Percentiles rank a stretch among this genome's conserved stretches.
Conservation (phyloP, 2,888 invertebrate species). For the Rhynchonema sp. region DNA sequence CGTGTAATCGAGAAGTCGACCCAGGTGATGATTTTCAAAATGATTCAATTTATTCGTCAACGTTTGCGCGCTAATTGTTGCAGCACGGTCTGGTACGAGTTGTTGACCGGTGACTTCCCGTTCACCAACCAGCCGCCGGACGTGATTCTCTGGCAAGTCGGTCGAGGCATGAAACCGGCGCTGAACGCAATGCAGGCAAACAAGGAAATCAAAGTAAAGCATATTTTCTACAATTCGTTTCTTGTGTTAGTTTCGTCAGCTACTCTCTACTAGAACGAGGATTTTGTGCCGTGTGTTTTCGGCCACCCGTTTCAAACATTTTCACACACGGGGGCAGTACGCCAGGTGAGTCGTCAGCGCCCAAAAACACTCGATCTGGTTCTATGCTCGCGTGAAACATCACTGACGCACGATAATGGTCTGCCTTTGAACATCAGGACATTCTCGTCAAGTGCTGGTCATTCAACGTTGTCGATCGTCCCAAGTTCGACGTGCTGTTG, state of each 20-base stretch:
- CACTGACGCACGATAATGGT: too few relatives aligned
- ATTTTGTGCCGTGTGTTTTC: background rate
- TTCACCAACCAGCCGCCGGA: slow-evolving; percentile 60
- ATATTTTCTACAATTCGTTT: background rate
- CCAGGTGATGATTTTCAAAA: background rate
- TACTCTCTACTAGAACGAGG: background rate
- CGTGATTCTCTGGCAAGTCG: slow-evolving; percentile 91
- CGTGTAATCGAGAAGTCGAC: too few relatives aligned
- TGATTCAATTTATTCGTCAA: background rate
- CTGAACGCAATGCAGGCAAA: slow-evolving; percentile 78
- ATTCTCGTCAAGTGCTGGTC: slow-evolving; percentile 87
- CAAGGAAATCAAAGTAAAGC: slow-evolving; percentile 75
- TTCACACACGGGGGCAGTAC: too few relatives aligned
- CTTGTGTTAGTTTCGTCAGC: background rate
- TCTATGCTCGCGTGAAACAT: too few relatives aligned
- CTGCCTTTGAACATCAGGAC: too few relatives aligned
- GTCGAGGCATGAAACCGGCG: slow-evolving; percentile 83
- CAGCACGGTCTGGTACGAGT: slow-evolving; percentile 94
- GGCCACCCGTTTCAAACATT: too few relatives aligned
- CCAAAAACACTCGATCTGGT: too few relatives aligned
- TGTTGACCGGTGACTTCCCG: slow-evolving; percentile 85
- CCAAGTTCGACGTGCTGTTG: slow-evolving; percentile 66
- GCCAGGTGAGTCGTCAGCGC: too few relatives aligned
- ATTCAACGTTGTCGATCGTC: slow-evolving; percentile 57
- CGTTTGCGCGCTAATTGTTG: slow-evolving; percentile 6